phyloP scores from a whole-genome alignment of 2,113 vertebrate species.

The Chloebia gouldiae region DNA sequence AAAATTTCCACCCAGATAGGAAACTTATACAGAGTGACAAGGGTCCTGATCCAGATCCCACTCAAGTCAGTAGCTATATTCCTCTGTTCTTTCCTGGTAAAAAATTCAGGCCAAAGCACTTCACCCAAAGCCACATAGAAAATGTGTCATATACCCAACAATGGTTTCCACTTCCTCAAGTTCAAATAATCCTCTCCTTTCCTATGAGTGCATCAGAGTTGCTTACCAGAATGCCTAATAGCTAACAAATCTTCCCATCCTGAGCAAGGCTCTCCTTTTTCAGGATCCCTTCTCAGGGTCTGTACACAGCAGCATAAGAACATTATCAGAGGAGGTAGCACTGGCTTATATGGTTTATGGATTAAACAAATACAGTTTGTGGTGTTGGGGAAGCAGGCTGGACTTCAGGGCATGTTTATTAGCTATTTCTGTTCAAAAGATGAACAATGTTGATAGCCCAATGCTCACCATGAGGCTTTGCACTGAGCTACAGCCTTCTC shows the following conservation, averaged over 20 bases:
- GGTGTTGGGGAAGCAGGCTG: not conserved
- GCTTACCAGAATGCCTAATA: not conserved
- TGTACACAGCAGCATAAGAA: not conserved
- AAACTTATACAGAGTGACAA: not conserved
- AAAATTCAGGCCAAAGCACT: not conserved
- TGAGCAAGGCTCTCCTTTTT: not conserved
- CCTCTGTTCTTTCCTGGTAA: not conserved
- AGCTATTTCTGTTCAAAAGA: not conserved
- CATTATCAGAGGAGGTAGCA: not conserved
- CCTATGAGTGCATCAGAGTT: not conserved
- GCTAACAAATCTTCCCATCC: not conserved
- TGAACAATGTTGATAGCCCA: not conserved
- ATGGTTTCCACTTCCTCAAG: not conserved
- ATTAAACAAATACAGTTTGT: not conserved
- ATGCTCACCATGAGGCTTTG: not conserved
- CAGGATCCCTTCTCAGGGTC: not conserved
- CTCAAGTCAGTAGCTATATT: not conserved
- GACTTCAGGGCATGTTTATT: not conserved
- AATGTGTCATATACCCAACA: not conserved
- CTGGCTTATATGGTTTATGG: not conserved
- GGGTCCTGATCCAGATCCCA: not conserved
- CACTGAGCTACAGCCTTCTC: not conserved
- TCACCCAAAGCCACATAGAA: not conserved
- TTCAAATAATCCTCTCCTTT: not conserved
- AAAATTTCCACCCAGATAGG: not conserved